phyloP scores from a whole-genome alignment of 2,113 vertebrate species.

The Coptodon bakossiorum region DNA sequence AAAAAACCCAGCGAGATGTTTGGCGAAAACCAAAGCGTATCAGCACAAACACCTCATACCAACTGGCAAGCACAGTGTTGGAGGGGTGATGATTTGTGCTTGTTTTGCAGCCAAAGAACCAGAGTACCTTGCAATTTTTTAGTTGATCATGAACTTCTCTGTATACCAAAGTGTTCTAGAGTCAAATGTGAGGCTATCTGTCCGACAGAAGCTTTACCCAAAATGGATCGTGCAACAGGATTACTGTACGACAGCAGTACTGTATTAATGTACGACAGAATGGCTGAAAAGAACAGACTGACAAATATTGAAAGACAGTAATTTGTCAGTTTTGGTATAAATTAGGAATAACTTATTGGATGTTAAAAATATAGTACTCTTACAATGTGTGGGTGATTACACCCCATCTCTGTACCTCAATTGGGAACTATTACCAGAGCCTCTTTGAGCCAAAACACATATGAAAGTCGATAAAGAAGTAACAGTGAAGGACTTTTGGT shows the following conservation, averaged over 20 bases:
- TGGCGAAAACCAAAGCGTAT: not conserved
- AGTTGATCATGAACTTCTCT: not conserved
- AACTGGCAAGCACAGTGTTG: not conserved
- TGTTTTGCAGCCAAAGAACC: not conserved
- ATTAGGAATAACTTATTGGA: not conserved
- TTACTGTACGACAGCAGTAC: not conserved
- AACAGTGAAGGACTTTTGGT: not conserved
- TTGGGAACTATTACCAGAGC: not conserved
- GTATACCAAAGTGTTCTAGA: not conserved
- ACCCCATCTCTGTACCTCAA: not conserved
- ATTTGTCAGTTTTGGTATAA: not conserved
- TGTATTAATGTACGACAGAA: not conserved
- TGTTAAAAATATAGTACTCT: not conserved
- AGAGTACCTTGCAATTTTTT: not conserved
- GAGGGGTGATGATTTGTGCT: not conserved
- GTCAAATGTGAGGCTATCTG: not conserved
- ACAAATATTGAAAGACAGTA: not conserved
- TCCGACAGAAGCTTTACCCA: not conserved
- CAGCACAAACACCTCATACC: not conserved
- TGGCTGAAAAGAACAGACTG: not conserved
- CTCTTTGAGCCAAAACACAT: not conserved
- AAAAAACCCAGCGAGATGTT: not conserved
- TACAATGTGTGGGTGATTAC: not conserved
- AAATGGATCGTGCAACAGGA: not conserved
- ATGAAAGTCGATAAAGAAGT: not conserved